Evolutionary conservation across 2,113 vertebrate species (phyloP), one percentile per base, ranked within the genome.

Genomic region (Limnothrissa miodon): DNA sequence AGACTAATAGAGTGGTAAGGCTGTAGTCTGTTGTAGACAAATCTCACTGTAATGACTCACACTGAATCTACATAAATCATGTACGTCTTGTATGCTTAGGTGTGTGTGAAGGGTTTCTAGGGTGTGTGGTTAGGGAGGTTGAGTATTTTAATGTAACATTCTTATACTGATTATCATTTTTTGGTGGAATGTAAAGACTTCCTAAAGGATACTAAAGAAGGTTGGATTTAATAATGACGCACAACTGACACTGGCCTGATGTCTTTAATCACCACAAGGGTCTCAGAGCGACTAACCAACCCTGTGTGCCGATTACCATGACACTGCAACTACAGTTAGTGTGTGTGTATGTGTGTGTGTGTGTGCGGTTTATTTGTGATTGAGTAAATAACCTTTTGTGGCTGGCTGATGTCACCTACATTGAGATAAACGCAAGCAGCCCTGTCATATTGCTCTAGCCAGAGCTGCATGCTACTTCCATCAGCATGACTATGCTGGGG

Each of bases 51-150:
- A 70, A 70, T 70, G 62, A 11, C 62, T 4, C 36, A 29, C 51
- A 53, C 21, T 70, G 29, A 70, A 36, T 70, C 62, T 70, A 17
- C 62, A 70, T 70, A 36, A 70, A 70, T 70, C 62, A 70, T 70
- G 33, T 70, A 13, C 17, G 62, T 1, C n/a, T 36, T 6, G 10
- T 36, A 36, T 9, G 62, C 29, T 4, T 29, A 36, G 29, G 29
- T 11, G 1, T 33, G 59, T n/a, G 29, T 6, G 59, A 7, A n/a
- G 59, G 23, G 2, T 8, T 5, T 4, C 23, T 25, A 13, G 9
- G 10, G 29, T 36, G 29, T 2, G 29, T 29, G 62, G 25, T 9
- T n/a, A n/a, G 13, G 1, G 29, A 29, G 29, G 29, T 29, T 10
- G 11, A 36, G 66, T 29, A 15, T 29, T 4, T 1, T 7, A 7